Base-by-base conservation (phyloP, 2,113 vertebrate species). In the Turnix velox region DNA sequence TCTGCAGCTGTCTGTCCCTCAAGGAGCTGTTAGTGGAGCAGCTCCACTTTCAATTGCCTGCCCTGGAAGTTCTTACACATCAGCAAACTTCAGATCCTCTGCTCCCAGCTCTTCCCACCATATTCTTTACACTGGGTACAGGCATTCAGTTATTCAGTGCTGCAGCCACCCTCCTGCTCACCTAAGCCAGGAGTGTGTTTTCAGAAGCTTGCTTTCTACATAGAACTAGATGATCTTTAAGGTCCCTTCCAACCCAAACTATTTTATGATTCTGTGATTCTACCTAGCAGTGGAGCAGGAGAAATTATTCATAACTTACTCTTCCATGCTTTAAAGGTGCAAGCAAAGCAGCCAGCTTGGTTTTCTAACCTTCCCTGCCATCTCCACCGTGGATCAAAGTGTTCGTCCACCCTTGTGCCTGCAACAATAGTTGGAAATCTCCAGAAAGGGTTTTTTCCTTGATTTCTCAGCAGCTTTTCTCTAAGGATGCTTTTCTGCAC, bases 81-180 rank as follows among this genome's bases (percentile, higher is more conserved):
- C 83, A 75, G 88, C 83, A 73, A 93, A 94, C 92, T 94, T 82
- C 76, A 93, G 63, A 57, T 65, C 39, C 40, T 78, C 52, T 25
- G 75, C 1, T 1, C 14, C 40, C 52, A 55, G 77, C 54, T 63
- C 76, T 93, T 73, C 68, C 49, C 72, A 84, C 80, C 80, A 30
- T 33, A 58, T 51, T 72, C 79, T 81, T 81, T 55, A 66, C 0
- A 3, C 4, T 15, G 42, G 46, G 23, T 42, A n/a, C 8, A 76
- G 52, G 28, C 27, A 61, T 79, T 65, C 75, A 79, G 67, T 66
- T 86, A 62, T 27, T 66, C 88, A 40, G 5, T 31, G 33, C 33
- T 8, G 7, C 63, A 67, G 75, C 40, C 61, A 84, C 25, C 30
- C 46, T 51, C 52, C 1, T 1, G 46, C 73, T 93, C 58, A 45